Evolutionary conservation across 2,888 invertebrate species (phyloP).

Genomic region (Geotrupes spiniger): DNA sequence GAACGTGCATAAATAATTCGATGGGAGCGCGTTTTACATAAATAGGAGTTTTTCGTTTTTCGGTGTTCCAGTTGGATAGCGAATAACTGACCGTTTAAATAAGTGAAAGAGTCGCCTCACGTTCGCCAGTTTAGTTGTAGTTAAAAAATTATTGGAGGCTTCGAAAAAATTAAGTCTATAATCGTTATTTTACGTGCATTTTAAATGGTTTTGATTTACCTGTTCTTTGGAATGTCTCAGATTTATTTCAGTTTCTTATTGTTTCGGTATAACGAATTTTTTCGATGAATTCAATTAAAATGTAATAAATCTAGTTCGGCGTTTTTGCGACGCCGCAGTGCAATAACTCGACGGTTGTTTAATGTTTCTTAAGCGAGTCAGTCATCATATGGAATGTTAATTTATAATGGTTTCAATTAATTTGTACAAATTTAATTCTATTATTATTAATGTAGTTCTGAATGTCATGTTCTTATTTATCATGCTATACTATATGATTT

Average conservation of each 20-base stretch:
- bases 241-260: background rate
- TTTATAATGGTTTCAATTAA: no score
- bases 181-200: constrained; percentile 18
- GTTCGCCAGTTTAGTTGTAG: constrained; percentile 23
- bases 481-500: no score
- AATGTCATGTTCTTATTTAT: no score
- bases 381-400: no score
- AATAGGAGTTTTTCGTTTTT: constrained; percentile 13
- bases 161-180: constrained; percentile 8
- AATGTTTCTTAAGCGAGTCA: no score
- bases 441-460: no score
- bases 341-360: no score
- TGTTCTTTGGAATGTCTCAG: constrained; percentile 12
- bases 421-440: no score
- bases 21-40: constrained; percentile 25
- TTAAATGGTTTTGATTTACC: constrained; percentile 22
- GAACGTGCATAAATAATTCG: constrained; percentile 30
- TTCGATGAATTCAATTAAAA: constrained; percentile 1
- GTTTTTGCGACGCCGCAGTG: background rate
- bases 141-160: constrained; percentile 13
- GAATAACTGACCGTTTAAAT: constrained; percentile 28
- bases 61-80: constrained; percentile 24
- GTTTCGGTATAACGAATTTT: constrained; percentile 3
- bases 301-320: constrained; percentile 7
- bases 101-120: constrained; percentile 23